Evolutionary conservation across 2,113 vertebrate genomes (phyloP).

Genomic region (Lepisosteus osseus): DNA sequence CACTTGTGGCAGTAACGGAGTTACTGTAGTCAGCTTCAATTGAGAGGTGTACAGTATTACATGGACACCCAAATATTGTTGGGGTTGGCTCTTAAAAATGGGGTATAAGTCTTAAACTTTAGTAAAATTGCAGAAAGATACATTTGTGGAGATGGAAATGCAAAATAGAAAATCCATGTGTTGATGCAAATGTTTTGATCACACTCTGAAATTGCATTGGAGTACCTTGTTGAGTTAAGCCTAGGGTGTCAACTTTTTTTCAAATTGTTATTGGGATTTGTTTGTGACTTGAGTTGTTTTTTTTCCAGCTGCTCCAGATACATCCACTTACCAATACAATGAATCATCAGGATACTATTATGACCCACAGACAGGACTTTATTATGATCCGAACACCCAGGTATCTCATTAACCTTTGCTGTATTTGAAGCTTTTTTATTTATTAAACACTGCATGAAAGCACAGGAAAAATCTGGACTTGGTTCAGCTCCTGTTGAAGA

Average conservation of each 20-base stretch:
- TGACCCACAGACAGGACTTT: slow-evolving; percentile 88
- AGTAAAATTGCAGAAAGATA: too few species aligned
- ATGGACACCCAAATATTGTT: too few species aligned
- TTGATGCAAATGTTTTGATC: too few species aligned
- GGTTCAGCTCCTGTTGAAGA: too few species aligned
- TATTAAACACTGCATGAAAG: not conserved
- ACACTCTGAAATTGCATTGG: too few species aligned
- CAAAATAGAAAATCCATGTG: too few species aligned
- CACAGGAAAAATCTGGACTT: too few species aligned
- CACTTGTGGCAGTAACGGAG: not conserved
- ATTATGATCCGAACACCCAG: slow-evolving; percentile 94
- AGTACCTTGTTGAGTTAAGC: too few species aligned
- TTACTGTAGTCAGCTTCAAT: not conserved
- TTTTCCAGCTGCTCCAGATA: slow-evolving; percentile 81
- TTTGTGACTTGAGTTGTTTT: slow-evolving; percentile 6
- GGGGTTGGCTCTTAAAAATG: too few species aligned
- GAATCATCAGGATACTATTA: slow-evolving; percentile 97
- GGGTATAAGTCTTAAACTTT: too few species aligned
- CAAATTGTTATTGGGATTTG: not conserved
- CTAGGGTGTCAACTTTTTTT: not conserved
- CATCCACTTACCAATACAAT: slow-evolving; percentile 93
- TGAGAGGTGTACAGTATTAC: not conserved
- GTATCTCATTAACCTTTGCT: slow-evolving; percentile 53
- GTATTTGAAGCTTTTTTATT: too few species aligned
- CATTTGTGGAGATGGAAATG: too few species aligned